These are phyloP conservation scores for Melieria picta DNA, from an alignment of 2,888 invertebrate species.

Conservation along the genomic window DNA sequence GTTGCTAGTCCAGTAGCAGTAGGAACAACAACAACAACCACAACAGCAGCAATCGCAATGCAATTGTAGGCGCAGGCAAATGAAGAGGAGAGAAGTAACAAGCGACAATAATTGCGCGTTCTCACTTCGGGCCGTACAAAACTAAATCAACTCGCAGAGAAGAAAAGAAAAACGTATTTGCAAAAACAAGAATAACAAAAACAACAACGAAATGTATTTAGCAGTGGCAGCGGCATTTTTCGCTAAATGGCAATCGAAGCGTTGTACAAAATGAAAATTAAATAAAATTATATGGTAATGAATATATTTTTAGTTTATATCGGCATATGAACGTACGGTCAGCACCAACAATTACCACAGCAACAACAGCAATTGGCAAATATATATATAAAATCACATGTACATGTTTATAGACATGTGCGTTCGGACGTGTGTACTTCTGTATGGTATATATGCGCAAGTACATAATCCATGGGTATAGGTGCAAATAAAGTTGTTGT, in stretches of 20 bases:
- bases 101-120: no score
- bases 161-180: conserved; percentile 3
- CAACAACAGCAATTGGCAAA: conserved; percentile 4
- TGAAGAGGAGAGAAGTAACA: no score
- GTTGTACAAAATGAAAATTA: not conserved
- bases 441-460: not conserved
- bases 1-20: no score
- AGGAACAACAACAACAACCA: no score
- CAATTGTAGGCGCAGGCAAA: no score
- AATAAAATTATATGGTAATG: conserved; percentile 22
- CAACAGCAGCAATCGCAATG: no score
- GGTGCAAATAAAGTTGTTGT: no score
- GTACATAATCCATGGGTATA: no score
- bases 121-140: conserved; percentile 19
- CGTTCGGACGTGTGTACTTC: conserved; percentile 1
- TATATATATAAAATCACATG: conserved; percentile 1
- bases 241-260: conserved; percentile 28
- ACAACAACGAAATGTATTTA: not conserved
- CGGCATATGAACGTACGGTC: not conserved
- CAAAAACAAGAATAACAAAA: not conserved
- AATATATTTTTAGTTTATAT: conserved; percentile 26
- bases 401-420: conserved; percentile 9
- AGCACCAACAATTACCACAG: not conserved
- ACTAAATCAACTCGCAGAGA: conserved; percentile 16
- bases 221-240: not conserved